Base-by-base conservation (phyloP, 2,888 invertebrate genomes). In the Xanthorhoe spadicearia region DNA sequence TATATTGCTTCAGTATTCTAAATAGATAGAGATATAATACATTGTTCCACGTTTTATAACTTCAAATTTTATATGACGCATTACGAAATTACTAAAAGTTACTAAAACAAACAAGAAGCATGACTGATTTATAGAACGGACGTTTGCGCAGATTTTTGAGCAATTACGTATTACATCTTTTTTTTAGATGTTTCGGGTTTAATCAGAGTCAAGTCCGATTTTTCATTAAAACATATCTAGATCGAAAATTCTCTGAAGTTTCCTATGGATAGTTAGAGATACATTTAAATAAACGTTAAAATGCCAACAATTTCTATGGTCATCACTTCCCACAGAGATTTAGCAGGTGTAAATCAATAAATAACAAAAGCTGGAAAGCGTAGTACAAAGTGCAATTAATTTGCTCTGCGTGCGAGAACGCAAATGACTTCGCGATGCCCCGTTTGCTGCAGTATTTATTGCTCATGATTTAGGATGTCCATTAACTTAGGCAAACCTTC, bases 341-440 rank as follows among this genome's bases (percentile, higher is more conserved):
- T 49, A 62, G 51, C 66, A 62, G 58, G 50, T 58, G 49, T 58
- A 32, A 52, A 61, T 61, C 57, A 52, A 59, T 60, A 64, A 48
- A 63, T 61, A 54, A 68, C 58, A 63, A 69, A 66, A 66, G 52
- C 53, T 32, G 56, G 28, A 68, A 65, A 69, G 66, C 68, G 67
- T 71, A 61, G 61, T 66, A 64, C 65, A 66, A 69, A 72, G 69
- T 69, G 72, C 71, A 70, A 74, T 74, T 72, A 74, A 74, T 74
- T 73, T 71, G 61, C 60, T 46, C 54, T 50, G 61, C 55, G 66
- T 60, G 69, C 62, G 72, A 55, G 68, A 67, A 74, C 67, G 71
- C 70, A 74, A 71, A 74, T 72, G 70, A 61, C 58, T 68, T 66
- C 68, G 57, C 72, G 68, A 61, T 66, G 69, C 51, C 46, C 35